Base-by-base conservation (phyloP, 2,888 invertebrate genomes). In the Endomychus coccineus region DNA sequence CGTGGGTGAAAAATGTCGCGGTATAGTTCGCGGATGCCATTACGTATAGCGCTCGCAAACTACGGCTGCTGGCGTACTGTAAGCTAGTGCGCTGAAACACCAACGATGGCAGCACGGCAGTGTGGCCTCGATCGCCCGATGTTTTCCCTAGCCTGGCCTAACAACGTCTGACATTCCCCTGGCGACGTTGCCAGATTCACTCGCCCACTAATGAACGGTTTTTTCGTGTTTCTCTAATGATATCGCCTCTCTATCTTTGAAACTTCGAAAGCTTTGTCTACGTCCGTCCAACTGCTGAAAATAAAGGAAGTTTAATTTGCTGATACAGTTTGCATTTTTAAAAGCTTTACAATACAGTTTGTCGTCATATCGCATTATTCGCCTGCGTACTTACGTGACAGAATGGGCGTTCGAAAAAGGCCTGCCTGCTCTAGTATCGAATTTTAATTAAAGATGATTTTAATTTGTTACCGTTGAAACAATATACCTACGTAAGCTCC, bases 1-100 rank as follows among this genome's bases (percentile, higher is more conserved):
- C 91, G 73, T 87, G 82, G 71, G 83, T 80, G 73, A 91, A 90
- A 80, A 91, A 91, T 76, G 85, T 84, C 70, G 88, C 84, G 72
- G 88, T 88, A 75, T 87, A 86, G 78, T 80, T 83, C 75, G 80
- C 78, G 76, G 82, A 81, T 77, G 78, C 38, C 38, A 38, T 38
- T 34, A 27, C 38, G 33, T 33, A 22, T 24, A 28, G 23, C 22
- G 19, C 34, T 17, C 39, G 39, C 25, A 25, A 6, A 9, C 7
- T 9, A 25, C 45, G 45, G 43, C n/a, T n/a, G 51, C 51, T 55
- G 54, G 54, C 52, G 51, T 49, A 47, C 50, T 46, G 48, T 29
- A 10, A 5, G 5, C 27, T 50, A 52, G 49, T 51, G 49, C 48
- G 43, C 46, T 39, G 42, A 48, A 39, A 46, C 43, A 50, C 54